Percentiles rank a stretch among this genome's conserved stretches.
Conservation (phyloP, 1,140 invertebrate species). For the Solen grandis region DNA sequence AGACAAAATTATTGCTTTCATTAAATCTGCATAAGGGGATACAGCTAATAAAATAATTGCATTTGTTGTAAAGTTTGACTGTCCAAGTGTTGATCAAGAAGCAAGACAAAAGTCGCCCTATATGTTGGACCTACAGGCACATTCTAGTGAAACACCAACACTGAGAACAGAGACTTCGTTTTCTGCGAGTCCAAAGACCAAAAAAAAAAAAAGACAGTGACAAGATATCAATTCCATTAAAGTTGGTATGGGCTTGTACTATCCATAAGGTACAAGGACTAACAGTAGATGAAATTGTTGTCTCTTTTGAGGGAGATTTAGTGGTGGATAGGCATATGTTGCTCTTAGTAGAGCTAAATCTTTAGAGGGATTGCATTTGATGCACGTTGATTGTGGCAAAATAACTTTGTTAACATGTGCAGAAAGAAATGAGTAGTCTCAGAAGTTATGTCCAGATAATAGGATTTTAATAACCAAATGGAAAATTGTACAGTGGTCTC, state of each 20-base stretch:
- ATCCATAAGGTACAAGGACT: constrained; percentile 41
- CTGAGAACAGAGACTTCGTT: neutral
- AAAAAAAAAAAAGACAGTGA: constrained; percentile 11
- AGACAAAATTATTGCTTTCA: too few relatives aligned
- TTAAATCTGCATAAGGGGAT: too few relatives aligned
- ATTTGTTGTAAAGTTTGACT: too few relatives aligned
- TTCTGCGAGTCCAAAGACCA: neutral
- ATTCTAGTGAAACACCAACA: constrained; percentile 2
- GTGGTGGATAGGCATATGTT: constrained; percentile 46
- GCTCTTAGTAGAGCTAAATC: constrained; percentile 34
- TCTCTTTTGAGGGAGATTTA: constrained; percentile 19
- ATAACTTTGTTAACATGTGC: neutral
- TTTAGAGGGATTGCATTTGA: constrained; percentile 12
- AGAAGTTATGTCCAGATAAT: neutral
- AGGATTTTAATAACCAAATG: too few relatives aligned
- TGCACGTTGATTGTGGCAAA: neutral
- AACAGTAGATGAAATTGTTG: constrained; percentile 31
- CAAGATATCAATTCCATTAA: constrained; percentile 32
- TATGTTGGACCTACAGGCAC: neutral
- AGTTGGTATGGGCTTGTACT: constrained; percentile 37
- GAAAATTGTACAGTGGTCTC: constrained; percentile 15
- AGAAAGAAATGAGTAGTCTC: constrained; percentile 28
- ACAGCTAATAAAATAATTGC: too few relatives aligned
- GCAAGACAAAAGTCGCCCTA: constrained; percentile 13
- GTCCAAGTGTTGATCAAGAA: too few relatives aligned